Conservation (phyloP, 53 echinoderm and acorn worm species). For the Temnopleurus reevesii region DNA sequence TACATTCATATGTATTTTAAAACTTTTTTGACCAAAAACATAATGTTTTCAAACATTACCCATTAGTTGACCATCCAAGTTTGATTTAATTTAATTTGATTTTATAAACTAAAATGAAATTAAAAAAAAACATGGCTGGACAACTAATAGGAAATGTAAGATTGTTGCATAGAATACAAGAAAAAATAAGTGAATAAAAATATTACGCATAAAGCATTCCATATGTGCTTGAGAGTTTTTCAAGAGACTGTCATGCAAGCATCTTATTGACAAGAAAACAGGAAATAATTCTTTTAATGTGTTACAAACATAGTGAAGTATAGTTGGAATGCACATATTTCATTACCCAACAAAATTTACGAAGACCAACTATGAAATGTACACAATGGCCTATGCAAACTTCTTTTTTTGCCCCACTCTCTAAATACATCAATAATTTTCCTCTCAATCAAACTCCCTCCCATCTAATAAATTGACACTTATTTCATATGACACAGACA, state of each 20-base stretch:
- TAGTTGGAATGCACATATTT: neutral
- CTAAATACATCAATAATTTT: constrained; percentile 37
- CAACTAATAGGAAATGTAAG: too few relatives aligned
- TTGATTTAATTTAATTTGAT: too few relatives aligned
- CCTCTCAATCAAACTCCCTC: neutral
- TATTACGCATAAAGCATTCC: too few relatives aligned
- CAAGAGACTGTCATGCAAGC: neutral
- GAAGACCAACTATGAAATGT: neutral
- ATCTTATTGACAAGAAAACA: neutral
- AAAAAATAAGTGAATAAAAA: too few relatives aligned
- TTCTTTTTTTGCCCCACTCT: neutral
- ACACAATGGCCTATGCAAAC: constrained; percentile 12
- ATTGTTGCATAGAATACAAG: too few relatives aligned
- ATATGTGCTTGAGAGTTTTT: too few relatives aligned
- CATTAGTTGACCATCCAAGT: too few relatives aligned
- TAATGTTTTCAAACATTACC: too few relatives aligned
- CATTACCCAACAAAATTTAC: neutral
- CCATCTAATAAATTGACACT: constrained; percentile 41
- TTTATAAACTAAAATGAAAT: too few relatives aligned
- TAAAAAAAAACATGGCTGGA: too few relatives aligned
- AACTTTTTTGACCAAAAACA: too few relatives aligned
- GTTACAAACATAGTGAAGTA: neutral
- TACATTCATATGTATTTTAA: too few relatives aligned
- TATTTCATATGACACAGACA: constrained; percentile 32
- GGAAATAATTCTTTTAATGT: neutral